Conservation (phyloP, 2,888 invertebrate genomes). For the Actias luna region DNA sequence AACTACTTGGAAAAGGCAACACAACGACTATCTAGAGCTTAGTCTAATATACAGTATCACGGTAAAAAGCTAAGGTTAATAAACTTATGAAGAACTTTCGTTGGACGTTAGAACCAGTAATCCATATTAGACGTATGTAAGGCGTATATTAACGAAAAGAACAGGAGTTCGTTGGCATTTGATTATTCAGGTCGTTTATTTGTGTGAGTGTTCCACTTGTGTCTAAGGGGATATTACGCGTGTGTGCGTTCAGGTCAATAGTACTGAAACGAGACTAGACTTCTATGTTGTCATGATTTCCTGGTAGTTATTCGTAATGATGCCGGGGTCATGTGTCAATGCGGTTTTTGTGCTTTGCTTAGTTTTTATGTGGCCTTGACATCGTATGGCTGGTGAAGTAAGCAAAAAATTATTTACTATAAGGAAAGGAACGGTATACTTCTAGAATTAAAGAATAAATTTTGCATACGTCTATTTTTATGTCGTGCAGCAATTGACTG, state of each 20-base stretch:
- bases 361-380: background rate
- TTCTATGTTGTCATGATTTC: constrained; percentile 9
- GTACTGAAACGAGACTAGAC: constrained; percentile 3
- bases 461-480: too few species aligned
- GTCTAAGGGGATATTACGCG: background rate
- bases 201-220: constrained; percentile 27
- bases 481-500: too few species aligned
- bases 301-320: constrained; percentile 10
- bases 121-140: background rate
- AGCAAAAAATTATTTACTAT: background rate
- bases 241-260: constrained; percentile 14
- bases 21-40: too few species aligned
- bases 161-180: constrained; percentile 55
- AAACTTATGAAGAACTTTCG: background rate
- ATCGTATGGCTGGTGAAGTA: background rate
- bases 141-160: constrained; percentile 32
- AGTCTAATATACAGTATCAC: too few species aligned
- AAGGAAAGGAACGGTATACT: background rate
- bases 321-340: background rate
- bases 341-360: background rate
- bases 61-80: too few species aligned
- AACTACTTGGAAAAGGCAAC: too few species aligned
- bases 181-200: constrained; percentile 45
- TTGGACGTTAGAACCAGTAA: background rate
- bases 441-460: background rate